phyloP scores from a whole-genome alignment of 2,797 vertebrate species.

The Octomys mimax region DNA sequence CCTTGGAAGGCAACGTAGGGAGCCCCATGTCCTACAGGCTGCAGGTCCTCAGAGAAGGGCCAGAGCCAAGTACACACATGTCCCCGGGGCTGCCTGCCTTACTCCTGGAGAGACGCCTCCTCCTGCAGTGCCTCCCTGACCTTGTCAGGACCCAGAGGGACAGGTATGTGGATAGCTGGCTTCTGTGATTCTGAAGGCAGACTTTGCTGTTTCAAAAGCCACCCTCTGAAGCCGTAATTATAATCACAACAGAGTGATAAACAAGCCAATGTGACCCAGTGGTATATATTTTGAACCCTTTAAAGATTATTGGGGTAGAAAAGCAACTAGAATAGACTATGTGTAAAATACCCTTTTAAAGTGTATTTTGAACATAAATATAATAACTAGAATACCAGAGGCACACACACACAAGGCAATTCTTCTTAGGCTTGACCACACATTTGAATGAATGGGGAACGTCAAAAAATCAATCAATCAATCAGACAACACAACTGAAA shows the following conservation, averaged over 20 bases:
- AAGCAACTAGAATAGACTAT: neutral
- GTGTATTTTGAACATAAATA: conserved; percentile 20
- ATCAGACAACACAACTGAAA: neutral
- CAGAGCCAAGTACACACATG: neutral
- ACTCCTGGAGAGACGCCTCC: no score
- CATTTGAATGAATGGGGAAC: neutral
- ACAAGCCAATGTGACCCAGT: neutral
- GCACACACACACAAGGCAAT: rapidly evolving
- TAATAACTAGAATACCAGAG: neutral
- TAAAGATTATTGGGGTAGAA: neutral
- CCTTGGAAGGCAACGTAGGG: neutral
- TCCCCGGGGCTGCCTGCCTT: neutral
- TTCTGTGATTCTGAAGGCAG: neutral
- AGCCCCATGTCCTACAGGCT: neutral
- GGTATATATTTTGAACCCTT: neutral
- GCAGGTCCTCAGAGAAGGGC: neutral
- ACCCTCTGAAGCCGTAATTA: neutral
- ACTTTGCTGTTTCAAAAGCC: neutral
- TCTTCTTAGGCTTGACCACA: neutral
- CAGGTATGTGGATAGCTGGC: neutral
- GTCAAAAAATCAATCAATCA: neutral
- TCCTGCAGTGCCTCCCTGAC: neutral
- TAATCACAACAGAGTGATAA: neutral
- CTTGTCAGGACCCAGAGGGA: neutral
- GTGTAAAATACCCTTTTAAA: neutral